Evolutionary conservation across 1,140 invertebrate genomes (phyloP).

Genomic region (Calliopsis andreniformis): DNA sequence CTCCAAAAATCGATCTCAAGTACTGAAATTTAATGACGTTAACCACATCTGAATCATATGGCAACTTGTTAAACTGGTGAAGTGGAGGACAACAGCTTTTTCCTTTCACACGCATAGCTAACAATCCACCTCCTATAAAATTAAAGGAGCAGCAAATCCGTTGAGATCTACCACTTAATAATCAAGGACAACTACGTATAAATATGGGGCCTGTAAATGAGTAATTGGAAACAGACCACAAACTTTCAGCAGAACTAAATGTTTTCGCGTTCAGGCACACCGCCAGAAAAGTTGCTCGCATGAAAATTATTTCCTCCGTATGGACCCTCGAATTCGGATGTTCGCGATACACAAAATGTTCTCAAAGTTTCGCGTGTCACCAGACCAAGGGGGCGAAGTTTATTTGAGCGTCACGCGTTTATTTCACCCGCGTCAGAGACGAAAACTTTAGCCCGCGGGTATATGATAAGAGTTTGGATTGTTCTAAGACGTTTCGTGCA

Average conservation of each 20-base stretch:
- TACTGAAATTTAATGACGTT: no score
- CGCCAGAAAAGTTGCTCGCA: conserved; percentile 1
- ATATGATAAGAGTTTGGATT: conserved; percentile 42
- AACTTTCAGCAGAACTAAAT: neutral
- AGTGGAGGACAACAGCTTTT: no score
- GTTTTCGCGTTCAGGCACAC: neutral
- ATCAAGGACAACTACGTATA: no score
- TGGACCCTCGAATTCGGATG: neutral
- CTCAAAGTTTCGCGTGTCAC: neutral
- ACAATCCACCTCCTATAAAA: no score
- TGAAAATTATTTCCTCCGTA: neutral
- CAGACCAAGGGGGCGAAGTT: neutral
- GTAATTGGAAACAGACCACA: no score
- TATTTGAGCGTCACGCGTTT: conserved; percentile 32
- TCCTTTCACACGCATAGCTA: no score
- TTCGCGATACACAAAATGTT: conserved; percentile 17
- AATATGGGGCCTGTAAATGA: no score
- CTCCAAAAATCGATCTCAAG: no score
- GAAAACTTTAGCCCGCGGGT: conserved; percentile 26
- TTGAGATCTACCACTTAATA: no score
- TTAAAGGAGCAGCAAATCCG: no score
- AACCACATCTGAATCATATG: no score
- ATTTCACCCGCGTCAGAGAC: conserved; percentile 7
- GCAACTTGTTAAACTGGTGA: no score
- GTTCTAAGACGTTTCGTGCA: conserved; percentile 17